These are phyloP conservation scores for Sebastes taczanowskii DNA, from an alignment of 2,797 vertebrate genomes.

Conservation along the genomic window DNA sequence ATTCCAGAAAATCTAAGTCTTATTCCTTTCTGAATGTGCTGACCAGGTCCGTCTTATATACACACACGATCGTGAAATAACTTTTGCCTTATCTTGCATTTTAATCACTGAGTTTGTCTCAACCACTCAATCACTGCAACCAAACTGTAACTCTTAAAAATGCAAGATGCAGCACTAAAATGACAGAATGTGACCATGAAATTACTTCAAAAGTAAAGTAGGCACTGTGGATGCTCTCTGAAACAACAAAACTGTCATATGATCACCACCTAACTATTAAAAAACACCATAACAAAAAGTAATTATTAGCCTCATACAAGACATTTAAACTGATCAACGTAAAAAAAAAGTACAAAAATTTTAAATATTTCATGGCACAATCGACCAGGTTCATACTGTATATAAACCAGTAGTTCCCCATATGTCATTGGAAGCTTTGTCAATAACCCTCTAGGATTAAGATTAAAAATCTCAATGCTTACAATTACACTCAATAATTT, in stretches of 20 bases:
- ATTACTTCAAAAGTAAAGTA: not conserved
- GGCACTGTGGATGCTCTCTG: not conserved
- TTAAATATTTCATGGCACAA: constrained; percentile 11
- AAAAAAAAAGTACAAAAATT: not conserved
- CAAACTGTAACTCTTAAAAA: not conserved
- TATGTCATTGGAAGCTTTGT: not conserved
- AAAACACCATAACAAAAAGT: not conserved
- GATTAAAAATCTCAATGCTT: not conserved
- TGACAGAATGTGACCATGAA: not conserved
- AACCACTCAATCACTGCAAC: not conserved
- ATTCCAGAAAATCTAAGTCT: not conserved
- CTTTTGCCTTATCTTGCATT: not conserved
- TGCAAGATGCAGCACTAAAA: not conserved
- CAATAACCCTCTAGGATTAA: not conserved
- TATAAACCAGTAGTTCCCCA: not conserved
- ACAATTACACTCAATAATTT: not conserved
- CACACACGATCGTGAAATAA: not conserved
- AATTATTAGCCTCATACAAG: not conserved
- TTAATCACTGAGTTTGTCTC: not conserved
- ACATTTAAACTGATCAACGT: constrained; percentile 1
- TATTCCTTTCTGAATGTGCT: not conserved
- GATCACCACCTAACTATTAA: not conserved
- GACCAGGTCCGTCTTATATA: not conserved
- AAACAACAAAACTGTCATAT: not conserved
- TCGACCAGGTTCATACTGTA: not conserved